phyloP scores from a whole-genome alignment of 2,113 vertebrate genomes.

The Paracyprichromis sp. region DNA sequence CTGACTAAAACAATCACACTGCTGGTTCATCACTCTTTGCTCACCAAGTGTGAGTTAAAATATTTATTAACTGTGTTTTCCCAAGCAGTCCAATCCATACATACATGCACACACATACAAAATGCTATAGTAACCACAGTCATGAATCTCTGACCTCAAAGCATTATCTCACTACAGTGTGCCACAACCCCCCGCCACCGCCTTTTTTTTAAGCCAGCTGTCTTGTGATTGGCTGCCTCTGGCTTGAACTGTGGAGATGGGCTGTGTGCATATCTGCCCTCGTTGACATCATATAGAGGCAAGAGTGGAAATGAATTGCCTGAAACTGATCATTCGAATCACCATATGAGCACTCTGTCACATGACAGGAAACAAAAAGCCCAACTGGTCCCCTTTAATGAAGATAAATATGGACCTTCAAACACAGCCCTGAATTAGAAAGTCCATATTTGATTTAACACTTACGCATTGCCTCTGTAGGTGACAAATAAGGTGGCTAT shows the following conservation, averaged over 20 bases:
- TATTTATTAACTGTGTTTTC: not conserved
- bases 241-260: not conserved
- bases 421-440: not conserved
- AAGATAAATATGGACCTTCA: not conserved
- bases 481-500: not conserved
- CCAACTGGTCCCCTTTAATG: not conserved
- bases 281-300: not conserved
- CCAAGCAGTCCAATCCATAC: not conserved
- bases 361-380: not conserved
- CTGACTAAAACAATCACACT: not conserved
- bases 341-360: not conserved
- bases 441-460: not conserved
- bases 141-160: not conserved
- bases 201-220: not conserved
- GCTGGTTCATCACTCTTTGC: not conserved
- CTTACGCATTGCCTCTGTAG: not conserved
- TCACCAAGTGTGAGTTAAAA: not conserved
- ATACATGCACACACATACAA: not conserved
- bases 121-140: not conserved
- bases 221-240: not conserved
- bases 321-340: not conserved
- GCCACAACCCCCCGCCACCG: rapidly evolving
- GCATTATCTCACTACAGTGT: not conserved
- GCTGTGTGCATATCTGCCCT: not conserved
- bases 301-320: not conserved